phyloP scores from a whole-genome alignment of 2,888 invertebrate genomes.

The Schizaphis graminum region DNA sequence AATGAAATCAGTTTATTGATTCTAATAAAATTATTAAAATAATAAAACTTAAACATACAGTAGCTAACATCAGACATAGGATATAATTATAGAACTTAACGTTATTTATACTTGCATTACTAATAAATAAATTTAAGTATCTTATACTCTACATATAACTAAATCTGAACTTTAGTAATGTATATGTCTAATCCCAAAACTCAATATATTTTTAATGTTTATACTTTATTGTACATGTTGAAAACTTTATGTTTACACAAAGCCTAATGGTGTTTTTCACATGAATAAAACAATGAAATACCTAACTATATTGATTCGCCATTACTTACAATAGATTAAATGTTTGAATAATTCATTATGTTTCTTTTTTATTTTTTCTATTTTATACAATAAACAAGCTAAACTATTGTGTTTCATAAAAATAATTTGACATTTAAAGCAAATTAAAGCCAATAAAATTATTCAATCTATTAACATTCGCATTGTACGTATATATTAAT shows the following conservation, averaged over 20 bases:
- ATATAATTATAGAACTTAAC: not conserved
- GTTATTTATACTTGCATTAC: not conserved
- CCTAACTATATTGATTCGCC: not conserved
- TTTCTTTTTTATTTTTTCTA: not conserved
- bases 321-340: not conserved
- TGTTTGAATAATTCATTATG: constrained; percentile 28
- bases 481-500: not conserved
- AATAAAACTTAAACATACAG: not conserved
- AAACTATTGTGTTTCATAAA: not conserved
- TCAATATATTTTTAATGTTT: not conserved
- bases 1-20: not conserved
- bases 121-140: not conserved
- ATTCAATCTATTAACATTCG: not conserved
- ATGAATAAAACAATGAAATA: constrained; percentile 28
- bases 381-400: not conserved
- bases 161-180: not conserved
- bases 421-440: not conserved
- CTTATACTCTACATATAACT: not conserved
- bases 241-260: constrained; percentile 13
- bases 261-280: not conserved
- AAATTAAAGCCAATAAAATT: not conserved
- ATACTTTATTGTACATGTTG: not conserved
- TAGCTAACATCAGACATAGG: not conserved
- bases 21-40: not conserved
- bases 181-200: not conserved